Conservation (phyloP, 2,797 vertebrate species). For the Octomys mimax region DNA sequence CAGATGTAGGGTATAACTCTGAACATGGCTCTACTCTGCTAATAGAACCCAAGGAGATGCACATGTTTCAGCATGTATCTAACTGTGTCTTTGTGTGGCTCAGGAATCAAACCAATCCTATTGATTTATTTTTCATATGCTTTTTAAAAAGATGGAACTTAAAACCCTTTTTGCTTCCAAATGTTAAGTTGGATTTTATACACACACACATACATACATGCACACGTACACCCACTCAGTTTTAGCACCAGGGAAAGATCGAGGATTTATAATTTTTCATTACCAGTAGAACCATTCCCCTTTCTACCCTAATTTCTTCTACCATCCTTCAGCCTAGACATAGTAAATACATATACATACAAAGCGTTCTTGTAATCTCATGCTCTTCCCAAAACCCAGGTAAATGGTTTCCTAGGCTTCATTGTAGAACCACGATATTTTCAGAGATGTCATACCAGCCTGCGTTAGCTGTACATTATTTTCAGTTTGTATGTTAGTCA, state of each 20-base stretch:
- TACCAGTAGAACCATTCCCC: background rate
- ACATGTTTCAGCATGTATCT: background rate
- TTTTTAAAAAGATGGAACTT: background rate
- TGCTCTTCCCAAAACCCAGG: slow-evolving; percentile 16
- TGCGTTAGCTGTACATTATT: background rate
- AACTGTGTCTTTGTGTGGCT: background rate
- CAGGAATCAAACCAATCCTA: background rate
- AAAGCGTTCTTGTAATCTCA: background rate
- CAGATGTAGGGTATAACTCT: background rate
- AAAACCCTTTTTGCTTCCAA: slow-evolving; percentile 45
- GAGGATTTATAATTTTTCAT: background rate
- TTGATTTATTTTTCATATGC: background rate
- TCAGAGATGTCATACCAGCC: background rate
- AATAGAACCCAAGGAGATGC: background rate
- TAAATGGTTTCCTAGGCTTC: background rate
- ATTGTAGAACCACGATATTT: background rate
- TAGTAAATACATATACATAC: background rate
- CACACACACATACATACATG: background rate
- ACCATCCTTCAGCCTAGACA: background rate
- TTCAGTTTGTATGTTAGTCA: background rate
- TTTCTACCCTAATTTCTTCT: background rate
- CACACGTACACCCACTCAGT: background rate
- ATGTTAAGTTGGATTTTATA: background rate
- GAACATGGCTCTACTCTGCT: background rate
- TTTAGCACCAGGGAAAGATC: background rate